These are phyloP conservation scores for Formicarius rufipectus DNA, from an alignment of 2,113 vertebrate genomes.

Conservation along the genomic window DNA sequence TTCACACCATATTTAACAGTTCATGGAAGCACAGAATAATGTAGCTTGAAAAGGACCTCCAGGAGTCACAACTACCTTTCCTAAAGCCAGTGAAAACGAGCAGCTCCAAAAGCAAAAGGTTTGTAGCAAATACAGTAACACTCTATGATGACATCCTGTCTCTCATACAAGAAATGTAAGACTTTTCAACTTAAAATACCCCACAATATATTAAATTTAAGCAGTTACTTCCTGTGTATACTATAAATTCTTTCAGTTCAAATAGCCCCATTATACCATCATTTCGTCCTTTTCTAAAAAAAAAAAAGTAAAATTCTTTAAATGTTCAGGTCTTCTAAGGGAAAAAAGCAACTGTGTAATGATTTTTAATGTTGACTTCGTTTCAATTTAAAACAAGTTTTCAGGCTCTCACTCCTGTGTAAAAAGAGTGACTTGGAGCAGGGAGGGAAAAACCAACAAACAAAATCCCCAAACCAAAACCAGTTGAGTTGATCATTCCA, in stretches of 20 bases:
- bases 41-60: background rate
- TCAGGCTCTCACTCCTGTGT: background rate
- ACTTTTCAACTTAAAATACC: background rate
- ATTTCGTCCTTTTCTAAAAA: background rate
- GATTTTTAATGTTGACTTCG: background rate
- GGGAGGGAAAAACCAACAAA: accelerated
- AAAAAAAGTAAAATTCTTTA: background rate
- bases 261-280: accelerated
- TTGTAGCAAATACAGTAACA: background rate
- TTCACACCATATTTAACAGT: background rate
- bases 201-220: background rate
- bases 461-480: background rate
- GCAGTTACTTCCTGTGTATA: background rate
- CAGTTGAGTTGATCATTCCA: background rate
- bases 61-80: background rate
- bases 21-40: background rate
- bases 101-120: background rate
- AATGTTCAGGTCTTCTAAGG: background rate
- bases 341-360: background rate
- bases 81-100: background rate
- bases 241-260: background rate
- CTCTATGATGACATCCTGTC: background rate
- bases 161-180: background rate
- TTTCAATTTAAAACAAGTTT: background rate
- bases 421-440: background rate